Evolutionary conservation across 2,797 vertebrate species (phyloP), one percentile per base, ranked within the genome.

Genomic region (Scyliorhinus canicula): DNA sequence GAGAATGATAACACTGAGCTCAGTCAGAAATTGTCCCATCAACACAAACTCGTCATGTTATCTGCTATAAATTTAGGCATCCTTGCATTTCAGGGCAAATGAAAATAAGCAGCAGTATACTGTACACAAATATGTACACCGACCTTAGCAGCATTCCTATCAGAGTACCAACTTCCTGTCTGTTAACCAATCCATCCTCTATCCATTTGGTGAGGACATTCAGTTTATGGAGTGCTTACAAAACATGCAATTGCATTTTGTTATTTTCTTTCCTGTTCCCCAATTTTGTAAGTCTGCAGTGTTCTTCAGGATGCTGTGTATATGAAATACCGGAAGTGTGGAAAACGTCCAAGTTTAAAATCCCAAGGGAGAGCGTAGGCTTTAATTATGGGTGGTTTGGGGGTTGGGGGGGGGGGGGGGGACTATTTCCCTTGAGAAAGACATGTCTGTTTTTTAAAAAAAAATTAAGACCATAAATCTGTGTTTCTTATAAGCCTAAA

Each of bases 291-390:
- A 60, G n/a, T 57, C 86, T 57, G n/a, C 12, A n/a, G n/a, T 57
- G 86, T 90, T 90, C 55, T 60, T 90, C 31, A 60, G 86, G 52
- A 90, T 90, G 35, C 60, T 90, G 55, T 90, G 52, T n/a, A 90
- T n/a, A 40, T 57, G 55, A 90, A 90, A n/a, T n/a, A 60, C 12
- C 14, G 31, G 55, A 90, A 90, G 7, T 60, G 86, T 57, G 50
- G 28, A 55, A 88, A 31, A 55, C 28, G 3, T 31, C 84, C 7
- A 52, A 55, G 28, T 5, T 86, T 50, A 21, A 88, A 57, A 16
- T 90, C 31, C 86, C 14, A 60, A 60, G n/a, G 6, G 21, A n/a
- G 21, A 90, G 35, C n/a, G 35, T 19, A 21, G 55, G 57, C 55
- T 60, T 90, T 60, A 90, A 57, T 60, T 57, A 31, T 60, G n/a